These are phyloP conservation scores for Sternarchorhynchus goeldii DNA, from an alignment of 2,797 vertebrate species.

Conservation along the genomic window DNA sequence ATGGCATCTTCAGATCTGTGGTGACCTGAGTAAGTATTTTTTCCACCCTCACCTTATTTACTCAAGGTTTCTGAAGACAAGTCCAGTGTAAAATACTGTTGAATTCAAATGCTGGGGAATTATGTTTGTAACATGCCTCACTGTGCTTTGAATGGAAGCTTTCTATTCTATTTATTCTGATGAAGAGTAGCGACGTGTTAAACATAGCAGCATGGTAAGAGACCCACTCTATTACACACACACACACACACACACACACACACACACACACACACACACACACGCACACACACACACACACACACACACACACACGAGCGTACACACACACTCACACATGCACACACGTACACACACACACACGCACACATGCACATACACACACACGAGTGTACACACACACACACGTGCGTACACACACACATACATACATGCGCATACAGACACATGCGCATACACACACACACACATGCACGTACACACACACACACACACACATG, in stretches of 20 bases:
- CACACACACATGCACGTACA: no score
- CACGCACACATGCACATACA: conserved; percentile 12
- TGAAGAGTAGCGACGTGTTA: conserved; percentile 30
- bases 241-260: conserved; percentile 6
- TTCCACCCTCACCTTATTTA: no score
- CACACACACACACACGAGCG: conserved; percentile 13
- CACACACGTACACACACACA: conserved; percentile 22
- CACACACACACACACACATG: neutral
- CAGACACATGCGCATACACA: conserved; percentile 4
- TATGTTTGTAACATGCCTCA: conserved; percentile 24
- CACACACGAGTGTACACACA: conserved; percentile 5
- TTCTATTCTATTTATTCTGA: conserved; percentile 28
- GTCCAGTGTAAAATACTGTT: neutral
- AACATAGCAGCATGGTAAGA: conserved; percentile 23
- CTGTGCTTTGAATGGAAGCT: conserved; percentile 24
- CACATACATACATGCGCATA: conserved; percentile 1
- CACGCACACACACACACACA: conserved; percentile 8
- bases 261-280: conserved; percentile 25
- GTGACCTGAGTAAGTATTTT: no score
- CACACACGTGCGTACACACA: no score
- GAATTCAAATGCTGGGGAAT: neutral
- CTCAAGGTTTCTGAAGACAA: no score
- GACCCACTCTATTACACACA: conserved; percentile 47
- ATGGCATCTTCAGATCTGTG: no score
- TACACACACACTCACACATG: neutral